Percentiles rank a stretch among this genome's conserved stretches.
Evolutionary conservation across 2,113 vertebrate genomes (phyloP).

Genomic region (Globicephala melas): DNA sequence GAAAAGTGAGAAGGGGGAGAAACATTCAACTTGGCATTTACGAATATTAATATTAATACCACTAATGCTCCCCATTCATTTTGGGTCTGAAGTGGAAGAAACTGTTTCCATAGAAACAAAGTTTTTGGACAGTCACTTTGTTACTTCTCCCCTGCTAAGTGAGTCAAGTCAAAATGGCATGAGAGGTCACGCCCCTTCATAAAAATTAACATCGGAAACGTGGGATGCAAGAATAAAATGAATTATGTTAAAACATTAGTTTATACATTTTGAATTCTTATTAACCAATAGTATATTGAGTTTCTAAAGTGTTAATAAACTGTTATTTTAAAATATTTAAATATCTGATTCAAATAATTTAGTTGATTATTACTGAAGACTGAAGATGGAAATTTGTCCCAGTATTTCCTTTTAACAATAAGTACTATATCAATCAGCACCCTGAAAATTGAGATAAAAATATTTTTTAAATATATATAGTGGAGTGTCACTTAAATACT

Average conservation of each 20-base stretch:
- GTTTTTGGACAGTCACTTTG: background rate
- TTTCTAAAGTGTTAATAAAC: background rate
- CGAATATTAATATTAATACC: constrained; percentile 51
- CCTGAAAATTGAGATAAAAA: background rate
- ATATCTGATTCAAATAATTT: background rate
- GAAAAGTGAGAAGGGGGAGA: background rate
- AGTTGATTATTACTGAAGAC: background rate
- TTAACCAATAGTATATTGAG: background rate
- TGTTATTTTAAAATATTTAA: background rate
- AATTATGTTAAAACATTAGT: background rate
- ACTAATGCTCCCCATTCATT: background rate
- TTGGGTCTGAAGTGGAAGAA: background rate
- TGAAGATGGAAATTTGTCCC: background rate
- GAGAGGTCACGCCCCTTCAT: background rate
- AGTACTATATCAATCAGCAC: background rate
- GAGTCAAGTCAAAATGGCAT: constrained; percentile 31
- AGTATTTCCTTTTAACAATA: constrained; percentile 20
- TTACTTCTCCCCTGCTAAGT: constrained; percentile 9
- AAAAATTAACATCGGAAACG: constrained; percentile 4
- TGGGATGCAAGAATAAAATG: background rate
- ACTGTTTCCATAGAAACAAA: constrained; percentile 55
- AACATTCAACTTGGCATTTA: constrained; percentile 4
- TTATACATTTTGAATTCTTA: background rate
- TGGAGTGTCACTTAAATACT: background rate
- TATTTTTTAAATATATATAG: background rate